phyloP scores from a whole-genome alignment of 35 echinoderm and acorn worm species.

The Patiria miniata region DNA sequence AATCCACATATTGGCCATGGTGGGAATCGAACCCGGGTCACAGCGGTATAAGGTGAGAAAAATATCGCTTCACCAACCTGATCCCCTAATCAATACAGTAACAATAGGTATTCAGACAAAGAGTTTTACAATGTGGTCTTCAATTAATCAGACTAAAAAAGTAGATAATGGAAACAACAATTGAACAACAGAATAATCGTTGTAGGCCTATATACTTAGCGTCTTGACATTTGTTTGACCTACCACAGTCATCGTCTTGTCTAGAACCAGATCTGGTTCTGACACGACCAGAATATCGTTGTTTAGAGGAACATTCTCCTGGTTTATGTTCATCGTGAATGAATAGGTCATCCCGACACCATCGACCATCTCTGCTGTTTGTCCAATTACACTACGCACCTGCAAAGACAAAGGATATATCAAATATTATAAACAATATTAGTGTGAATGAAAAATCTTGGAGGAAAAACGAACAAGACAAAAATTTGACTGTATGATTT shows the following conservation, averaged over 20 bases:
- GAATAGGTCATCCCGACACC: neutral
- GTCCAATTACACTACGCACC: neutral
- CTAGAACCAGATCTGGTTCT: conserved; percentile 25
- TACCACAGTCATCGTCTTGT: conserved; percentile 32
- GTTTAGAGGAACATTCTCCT: neutral
- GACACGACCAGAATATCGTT: neutral
- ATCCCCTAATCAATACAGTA: neutral
- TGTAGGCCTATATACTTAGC: neutral
- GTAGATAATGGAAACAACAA: neutral
- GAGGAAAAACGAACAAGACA: too few species aligned
- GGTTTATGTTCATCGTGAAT: conserved; percentile 31
- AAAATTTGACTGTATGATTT: too few species aligned
- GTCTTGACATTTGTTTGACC: neutral
- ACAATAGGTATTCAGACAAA: neutral
- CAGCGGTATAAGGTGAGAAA: too few species aligned
- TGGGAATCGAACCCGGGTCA: too few species aligned
- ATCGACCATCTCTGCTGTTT: neutral
- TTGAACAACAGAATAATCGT: neutral
- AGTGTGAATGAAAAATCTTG: too few species aligned
- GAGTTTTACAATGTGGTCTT: neutral
- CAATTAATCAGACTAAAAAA: neutral
- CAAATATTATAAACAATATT: too few species aligned
- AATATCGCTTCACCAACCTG: too few species aligned
- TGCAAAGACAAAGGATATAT: neutral
- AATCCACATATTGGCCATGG: too few species aligned